phyloP scores from a whole-genome alignment of 2,113 vertebrate species.

The Donacobius atricapilla region DNA sequence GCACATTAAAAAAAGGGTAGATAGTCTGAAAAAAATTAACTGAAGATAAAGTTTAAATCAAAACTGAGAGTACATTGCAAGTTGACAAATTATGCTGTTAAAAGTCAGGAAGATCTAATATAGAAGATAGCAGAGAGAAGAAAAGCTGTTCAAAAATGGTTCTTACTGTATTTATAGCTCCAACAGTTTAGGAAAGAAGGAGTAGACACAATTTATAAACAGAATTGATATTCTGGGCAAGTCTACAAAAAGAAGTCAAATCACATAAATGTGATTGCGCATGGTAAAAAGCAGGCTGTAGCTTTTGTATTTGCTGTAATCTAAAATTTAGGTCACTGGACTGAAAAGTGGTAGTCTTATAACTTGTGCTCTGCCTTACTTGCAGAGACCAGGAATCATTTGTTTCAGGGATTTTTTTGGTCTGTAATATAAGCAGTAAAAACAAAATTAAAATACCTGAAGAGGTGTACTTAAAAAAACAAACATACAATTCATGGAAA shows the following conservation, averaged over 20 bases:
- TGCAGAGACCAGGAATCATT: not conserved
- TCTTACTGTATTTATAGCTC: not conserved
- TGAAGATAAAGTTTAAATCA: not conserved
- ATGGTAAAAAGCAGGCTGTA: not conserved
- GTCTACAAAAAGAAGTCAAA: slow-evolving; percentile 34
- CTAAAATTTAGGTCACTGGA: slow-evolving; percentile 34
- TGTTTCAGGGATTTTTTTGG: not conserved
- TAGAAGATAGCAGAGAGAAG: not conserved
- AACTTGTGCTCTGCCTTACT: not conserved
- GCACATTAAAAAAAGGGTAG: not conserved
- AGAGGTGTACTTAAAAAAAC: not conserved
- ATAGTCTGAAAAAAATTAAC: slow-evolving; percentile 13
- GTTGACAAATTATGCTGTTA: not conserved
- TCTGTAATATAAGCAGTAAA: not conserved
- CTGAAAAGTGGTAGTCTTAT: not conserved
- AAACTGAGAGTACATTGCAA: not conserved
- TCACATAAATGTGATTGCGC: slow-evolving; percentile 14
- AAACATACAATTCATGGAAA: not conserved
- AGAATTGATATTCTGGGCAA: slow-evolving; percentile 44
- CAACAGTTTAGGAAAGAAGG: not conserved
- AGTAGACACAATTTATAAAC: slow-evolving; percentile 8
- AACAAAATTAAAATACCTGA: not conserved
- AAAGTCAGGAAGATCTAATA: not conserved
- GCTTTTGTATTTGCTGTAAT: not conserved
- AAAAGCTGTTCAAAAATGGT: not conserved